A percentile compares a stretch with the other conserved stretches of the same genome.
phyloP scores from a whole-genome alignment of 2,113 vertebrate species.

The Tretioscincus oriximinensis region DNA sequence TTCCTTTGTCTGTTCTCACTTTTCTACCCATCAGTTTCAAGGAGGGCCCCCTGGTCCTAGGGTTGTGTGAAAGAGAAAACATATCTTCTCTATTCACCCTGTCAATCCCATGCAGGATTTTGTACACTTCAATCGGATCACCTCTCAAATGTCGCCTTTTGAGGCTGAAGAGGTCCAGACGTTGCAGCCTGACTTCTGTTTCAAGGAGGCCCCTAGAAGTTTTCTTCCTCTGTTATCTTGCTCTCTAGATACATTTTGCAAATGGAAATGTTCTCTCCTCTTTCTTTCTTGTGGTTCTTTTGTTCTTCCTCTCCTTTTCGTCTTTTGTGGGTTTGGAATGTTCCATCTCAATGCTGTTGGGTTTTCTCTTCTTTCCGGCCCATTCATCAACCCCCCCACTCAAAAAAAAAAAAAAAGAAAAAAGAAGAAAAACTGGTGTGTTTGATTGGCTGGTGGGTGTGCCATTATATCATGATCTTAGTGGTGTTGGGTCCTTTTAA shows the following conservation, averaged over 20 bases:
- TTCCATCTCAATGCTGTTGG: slow-evolving; percentile 15
- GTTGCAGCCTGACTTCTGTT: too few relatives aligned
- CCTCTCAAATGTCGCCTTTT: too few relatives aligned
- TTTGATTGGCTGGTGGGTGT: slow-evolving; percentile 1
- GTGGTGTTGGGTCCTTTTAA: neutral
- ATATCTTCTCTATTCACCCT: too few relatives aligned
- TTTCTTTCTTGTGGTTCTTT: slow-evolving; percentile 7
- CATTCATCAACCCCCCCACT: neutral
- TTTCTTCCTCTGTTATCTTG: neutral
- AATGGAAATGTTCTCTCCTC: slow-evolving; percentile 4
- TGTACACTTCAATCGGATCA: too few relatives aligned
- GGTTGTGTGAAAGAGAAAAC: too few relatives aligned
- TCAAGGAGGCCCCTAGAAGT: neutral
- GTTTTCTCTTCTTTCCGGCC: neutral
- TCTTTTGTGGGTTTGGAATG: slow-evolving; percentile 31
- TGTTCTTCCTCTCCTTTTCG: neutral
- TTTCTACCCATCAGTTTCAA: too few relatives aligned
- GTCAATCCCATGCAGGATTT: too few relatives aligned
- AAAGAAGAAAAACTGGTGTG: neutral
- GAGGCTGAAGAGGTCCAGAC: too few relatives aligned
- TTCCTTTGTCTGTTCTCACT: too few relatives aligned
- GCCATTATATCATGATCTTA: neutral
- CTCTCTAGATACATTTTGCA: neutral
- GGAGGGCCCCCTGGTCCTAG: too few relatives aligned
- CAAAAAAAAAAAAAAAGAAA: too few relatives aligned